Base-by-base conservation (phyloP, 2,113 vertebrate genomes). In the Neogale vison region DNA sequence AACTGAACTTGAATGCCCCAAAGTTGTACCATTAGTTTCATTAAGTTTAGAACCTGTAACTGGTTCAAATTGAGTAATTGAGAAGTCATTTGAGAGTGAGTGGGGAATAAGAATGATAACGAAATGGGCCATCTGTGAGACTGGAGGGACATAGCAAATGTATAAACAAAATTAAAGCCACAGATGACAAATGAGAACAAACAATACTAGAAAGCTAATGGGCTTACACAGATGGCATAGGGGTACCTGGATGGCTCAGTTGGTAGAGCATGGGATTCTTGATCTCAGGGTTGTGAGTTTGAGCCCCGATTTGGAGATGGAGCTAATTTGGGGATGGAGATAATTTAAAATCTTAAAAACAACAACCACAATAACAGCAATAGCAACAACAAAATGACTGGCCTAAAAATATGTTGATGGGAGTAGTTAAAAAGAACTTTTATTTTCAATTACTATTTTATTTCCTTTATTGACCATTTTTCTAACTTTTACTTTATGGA, bases 361-460 rank as follows among this genome's bases (percentile, higher is more conserved):
- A n/a, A 69, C 34, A 20, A n/a, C 15, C 34, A 6, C 14, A 7
- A 31, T 15, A 20, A n/a, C 7, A 67, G 2, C 14, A 65, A 31
- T 4, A 34, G 31, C 13, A 17, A 69, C 31, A 69, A 69, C 67
- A 36, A n/a, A 69, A 69, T 18, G 31, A 67, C 34, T 69, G n/a
- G 34, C 67, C 18, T 69, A 36, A 69, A 69, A 69, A 20, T n/a
- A 69, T 8, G 34, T 69, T 69, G 67, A 36, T 36, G 67, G 34
- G 18, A 69, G 67, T 69, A 20, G 34, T 69, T 69, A 69, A 52
- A 95, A 47, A 61, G 18, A 42, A 20, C 4, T 57, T 61, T 36
- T 26, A 21, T 93, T 96, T 94, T 83, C 11, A 95, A 6, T 31
- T 84, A 18, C 26, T 47, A 79, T 96, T 96, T 96, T 76, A n/a